Evolutionary conservation across 2,113 vertebrate genomes (phyloP).

Genomic region (Notiomystis cincta): DNA sequence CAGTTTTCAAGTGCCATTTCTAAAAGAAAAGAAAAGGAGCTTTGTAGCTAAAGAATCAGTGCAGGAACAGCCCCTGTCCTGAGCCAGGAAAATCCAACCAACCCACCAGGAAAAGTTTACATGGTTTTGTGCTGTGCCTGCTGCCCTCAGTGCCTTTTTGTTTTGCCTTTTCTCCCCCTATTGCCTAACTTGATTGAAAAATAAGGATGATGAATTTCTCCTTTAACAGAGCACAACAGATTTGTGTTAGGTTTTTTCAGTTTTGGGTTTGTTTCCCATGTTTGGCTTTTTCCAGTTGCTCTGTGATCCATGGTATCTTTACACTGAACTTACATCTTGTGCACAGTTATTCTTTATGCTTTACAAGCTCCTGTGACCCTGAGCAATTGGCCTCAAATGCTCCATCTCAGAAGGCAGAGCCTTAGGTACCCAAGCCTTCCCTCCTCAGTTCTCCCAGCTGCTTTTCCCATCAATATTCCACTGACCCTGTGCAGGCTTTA

Average conservation of each 20-base stretch:
- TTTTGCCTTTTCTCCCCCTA: not conserved
- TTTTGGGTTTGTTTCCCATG: not conserved
- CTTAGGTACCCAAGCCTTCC: not conserved
- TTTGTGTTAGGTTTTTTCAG: fast-evolving
- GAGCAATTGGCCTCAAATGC: not conserved
- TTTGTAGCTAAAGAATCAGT: not conserved
- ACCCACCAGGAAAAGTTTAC: not conserved
- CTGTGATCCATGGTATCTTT: not conserved
- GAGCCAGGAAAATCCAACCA: not conserved
- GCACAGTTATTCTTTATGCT: not conserved
- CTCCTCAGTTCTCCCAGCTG: not conserved
- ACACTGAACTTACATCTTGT: fast-evolving
- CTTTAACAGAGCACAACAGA: not conserved
- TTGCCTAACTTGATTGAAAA: not conserved
- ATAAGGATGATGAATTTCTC: not conserved
- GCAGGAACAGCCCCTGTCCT: not conserved
- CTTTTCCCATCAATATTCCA: not conserved
- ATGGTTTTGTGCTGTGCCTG: not conserved
- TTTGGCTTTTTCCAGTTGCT: not conserved
- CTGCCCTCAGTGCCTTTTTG: not conserved
- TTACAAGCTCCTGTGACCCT: not conserved
- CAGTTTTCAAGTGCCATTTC: not conserved
- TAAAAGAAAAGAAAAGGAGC: conserved; percentile 5
- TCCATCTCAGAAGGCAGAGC: not conserved
- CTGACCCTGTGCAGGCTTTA: not conserved